Base-by-base conservation (phyloP, 2,797 vertebrate genomes). In the Echiichthys vipera region DNA sequence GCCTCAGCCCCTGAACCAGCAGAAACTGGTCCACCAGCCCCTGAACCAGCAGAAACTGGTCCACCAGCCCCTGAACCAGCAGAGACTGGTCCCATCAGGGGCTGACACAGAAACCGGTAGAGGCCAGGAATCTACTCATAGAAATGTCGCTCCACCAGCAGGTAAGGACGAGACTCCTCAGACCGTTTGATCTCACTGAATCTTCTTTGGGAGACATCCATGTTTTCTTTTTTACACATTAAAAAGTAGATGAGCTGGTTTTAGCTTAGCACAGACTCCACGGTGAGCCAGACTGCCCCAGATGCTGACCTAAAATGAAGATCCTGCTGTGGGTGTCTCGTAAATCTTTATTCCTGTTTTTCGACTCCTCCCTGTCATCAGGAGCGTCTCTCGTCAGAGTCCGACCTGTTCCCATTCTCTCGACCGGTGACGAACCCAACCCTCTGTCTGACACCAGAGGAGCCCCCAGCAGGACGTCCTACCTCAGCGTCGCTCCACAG, bases 381-480 rank as follows among this genome's bases (percentile, higher is more conserved):
- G 80, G 64, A 34, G 1, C 0, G 0, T 72, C 83, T 57, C 64
- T 17, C 3, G 36, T 47, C 25, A 47, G 72, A 74, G 36, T 74
- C 43, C 39, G 40, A 61, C 57, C 34, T 7, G 11, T 11, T 47
- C 20, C 34, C 11, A 3, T 45, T 47, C 39, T 71, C 1, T 0
- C 6, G 17, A 59, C 14, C 20, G 3, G 2, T 11, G 12, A 70
- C 2, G 18, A 27, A 14, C 15, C 14, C 12, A 45, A 49, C 30
- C 25, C 30, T 18, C 54, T 2, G 29, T 37, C 13, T 37, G 34
- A 36, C 3, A 36, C 20, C 6, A 18, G 13, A 22, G 29, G 24
- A 54, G 30, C 20, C 24, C 20, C 32, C 17, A 54, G 57, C 43
- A 29, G 27, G 42, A 67, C 0, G 0, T 36, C 45, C 1, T 8